Conservation (phyloP, 2,888 invertebrate species). For the Frankliniella intonsa region DNA sequence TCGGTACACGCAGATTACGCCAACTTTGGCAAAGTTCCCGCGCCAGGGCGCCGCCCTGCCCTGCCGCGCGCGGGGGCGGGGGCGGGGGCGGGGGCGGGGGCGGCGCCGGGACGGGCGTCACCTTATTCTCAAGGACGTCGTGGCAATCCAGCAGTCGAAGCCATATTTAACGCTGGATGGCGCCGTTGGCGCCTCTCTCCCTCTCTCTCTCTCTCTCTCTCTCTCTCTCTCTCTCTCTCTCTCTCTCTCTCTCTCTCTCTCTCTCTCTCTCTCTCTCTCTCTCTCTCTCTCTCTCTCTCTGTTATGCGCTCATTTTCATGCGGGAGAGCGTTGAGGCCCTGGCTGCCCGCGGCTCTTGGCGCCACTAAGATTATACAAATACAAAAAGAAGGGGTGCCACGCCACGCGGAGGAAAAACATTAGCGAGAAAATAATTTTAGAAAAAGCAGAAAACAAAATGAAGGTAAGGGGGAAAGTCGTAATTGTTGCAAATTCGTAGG, state of each 20-base stretch:
- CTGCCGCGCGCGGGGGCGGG: too few relatives aligned
- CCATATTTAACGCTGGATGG: background rate
- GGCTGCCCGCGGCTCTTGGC: too few relatives aligned
- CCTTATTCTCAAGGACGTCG: background rate
- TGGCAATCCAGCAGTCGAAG: background rate
- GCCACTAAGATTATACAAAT: background rate
- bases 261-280: background rate
- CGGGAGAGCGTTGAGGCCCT: background rate
- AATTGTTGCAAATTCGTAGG: too few relatives aligned
- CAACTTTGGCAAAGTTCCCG: slow-evolving; percentile 16
- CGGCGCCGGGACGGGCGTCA: too few relatives aligned
- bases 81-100: background rate
- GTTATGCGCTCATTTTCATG: background rate
- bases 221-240: slow-evolving; percentile 14
- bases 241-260: background rate
- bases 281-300: background rate
- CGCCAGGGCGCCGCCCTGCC: slow-evolving; percentile 31
- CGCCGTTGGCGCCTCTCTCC: background rate
- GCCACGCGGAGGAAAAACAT: background rate
- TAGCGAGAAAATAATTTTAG: too few relatives aligned
- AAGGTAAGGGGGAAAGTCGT: too few relatives aligned
- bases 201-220: slow-evolving; percentile 13
- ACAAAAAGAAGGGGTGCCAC: background rate
- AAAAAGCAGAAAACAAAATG: too few relatives aligned
- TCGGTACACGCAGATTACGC: slow-evolving; percentile 10